phyloP scores from a whole-genome alignment of 2,888 invertebrate species.

The Drymonia ruficornis region DNA sequence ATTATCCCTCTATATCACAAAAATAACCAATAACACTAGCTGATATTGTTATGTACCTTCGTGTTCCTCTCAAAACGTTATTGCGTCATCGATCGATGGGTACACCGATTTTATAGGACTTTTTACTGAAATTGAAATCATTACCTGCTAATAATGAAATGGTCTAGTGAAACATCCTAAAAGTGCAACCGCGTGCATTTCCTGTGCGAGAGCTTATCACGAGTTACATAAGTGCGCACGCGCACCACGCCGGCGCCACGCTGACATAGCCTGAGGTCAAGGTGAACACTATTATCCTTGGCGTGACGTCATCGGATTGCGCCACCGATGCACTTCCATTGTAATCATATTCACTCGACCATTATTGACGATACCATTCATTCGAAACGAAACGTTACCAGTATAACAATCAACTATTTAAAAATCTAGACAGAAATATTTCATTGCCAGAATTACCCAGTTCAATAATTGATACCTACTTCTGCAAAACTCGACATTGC shows the following conservation, averaged over 20 bases:
- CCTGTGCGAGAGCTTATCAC: slow-evolving; percentile 47
- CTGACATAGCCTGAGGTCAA: slow-evolving; percentile 76
- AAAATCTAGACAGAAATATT: slow-evolving; percentile 9
- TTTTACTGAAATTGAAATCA: no score
- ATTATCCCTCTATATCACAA: neutral
- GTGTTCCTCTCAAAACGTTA: no score
- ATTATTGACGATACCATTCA: slow-evolving; percentile 15
- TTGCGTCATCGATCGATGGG: no score
- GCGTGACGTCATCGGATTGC: slow-evolving; percentile 54
- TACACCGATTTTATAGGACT: no score
- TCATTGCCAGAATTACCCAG: neutral
- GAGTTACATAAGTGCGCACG: slow-evolving; percentile 58
- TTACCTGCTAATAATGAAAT: neutral
- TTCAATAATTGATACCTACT: no score
- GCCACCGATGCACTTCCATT: slow-evolving; percentile 48
- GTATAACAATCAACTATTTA: slow-evolving; percentile 4
- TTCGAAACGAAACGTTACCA: neutral
- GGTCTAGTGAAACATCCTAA: neutral
- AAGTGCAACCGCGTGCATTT: slow-evolving; percentile 32
- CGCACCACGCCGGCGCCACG: slow-evolving; percentile 55
- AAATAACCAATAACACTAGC: neutral
- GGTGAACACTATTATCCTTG: slow-evolving; percentile 74
- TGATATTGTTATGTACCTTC: no score
- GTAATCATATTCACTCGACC: slow-evolving; percentile 20
- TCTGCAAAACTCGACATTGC: no score